Evolutionary conservation across 2,888 invertebrate genomes (phyloP).

Genomic region (Xestia ashworthii): DNA sequence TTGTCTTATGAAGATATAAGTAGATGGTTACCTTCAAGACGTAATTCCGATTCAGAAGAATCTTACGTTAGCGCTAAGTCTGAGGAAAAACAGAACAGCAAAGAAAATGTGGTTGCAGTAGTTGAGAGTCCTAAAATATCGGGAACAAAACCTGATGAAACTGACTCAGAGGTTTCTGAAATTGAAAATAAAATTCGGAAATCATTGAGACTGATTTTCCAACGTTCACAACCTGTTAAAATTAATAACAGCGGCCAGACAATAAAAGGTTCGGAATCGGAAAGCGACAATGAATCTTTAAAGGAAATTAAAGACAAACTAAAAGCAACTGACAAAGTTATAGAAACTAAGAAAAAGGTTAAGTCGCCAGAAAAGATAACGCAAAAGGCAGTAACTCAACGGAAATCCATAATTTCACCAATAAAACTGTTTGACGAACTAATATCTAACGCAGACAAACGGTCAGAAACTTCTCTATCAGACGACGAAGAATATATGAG

Average conservation of each 20-base stretch:
- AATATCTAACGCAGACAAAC: slow-evolving; percentile 46
- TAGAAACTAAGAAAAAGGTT: not conserved
- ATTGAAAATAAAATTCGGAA: slow-evolving; percentile 28
- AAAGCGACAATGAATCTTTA: slow-evolving; percentile 14
- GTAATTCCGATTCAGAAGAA: slow-evolving; percentile 60
- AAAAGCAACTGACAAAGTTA: not conserved
- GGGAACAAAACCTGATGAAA: not conserved
- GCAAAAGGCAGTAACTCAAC: not conserved
- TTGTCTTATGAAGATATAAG: slow-evolving; percentile 71
- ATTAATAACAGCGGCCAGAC: slow-evolving; percentile 1
- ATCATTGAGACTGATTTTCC: slow-evolving; percentile 31
- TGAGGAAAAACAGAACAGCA: slow-evolving; percentile 7
- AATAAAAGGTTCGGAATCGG: slow-evolving; percentile 25
- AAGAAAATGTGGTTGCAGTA: not conserved
- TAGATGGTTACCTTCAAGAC: slow-evolving; percentile 69
- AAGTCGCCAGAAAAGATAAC: slow-evolving; percentile 1
- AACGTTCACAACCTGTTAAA: slow-evolving; percentile 21
- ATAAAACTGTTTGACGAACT: slow-evolving; percentile 72
- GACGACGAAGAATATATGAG: slow-evolving; percentile 63
- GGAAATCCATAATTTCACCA: slow-evolving; percentile 76
- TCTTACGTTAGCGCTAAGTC: slow-evolving; percentile 28
- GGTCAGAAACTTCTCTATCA: slow-evolving; percentile 48
- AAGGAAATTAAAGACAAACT: not conserved
- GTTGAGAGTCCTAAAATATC: slow-evolving; percentile 6
- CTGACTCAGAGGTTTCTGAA: slow-evolving; percentile 28